Evolutionary conservation across 2,113 vertebrate species (phyloP).

Genomic region (Electrona antarctica): DNA sequence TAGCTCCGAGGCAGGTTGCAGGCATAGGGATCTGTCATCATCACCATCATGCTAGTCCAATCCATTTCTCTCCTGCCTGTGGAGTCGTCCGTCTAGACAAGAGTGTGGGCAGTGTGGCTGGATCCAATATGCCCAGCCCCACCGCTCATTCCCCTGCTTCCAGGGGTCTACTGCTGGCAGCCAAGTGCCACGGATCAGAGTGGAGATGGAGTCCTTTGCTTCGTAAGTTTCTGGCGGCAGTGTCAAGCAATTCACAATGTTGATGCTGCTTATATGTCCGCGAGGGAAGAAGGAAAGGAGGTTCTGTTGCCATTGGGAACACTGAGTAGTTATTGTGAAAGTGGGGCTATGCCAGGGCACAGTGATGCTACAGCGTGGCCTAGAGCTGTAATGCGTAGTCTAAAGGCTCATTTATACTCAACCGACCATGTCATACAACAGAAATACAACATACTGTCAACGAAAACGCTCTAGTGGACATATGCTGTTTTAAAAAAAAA

Average conservation of each 20-base stretch:
- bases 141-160: conserved; percentile 25
- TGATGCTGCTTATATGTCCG: conserved; percentile 1
- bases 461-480: too few species aligned
- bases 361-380: conserved; percentile 2
- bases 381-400: background rate
- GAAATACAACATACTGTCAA: too few species aligned
- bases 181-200: conserved; percentile 18
- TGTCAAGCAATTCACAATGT: conserved; percentile 2
- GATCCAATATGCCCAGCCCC: conserved; percentile 33
- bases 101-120: conserved; percentile 42
- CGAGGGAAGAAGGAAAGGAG: conserved; percentile 5
- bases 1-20: conserved; percentile 54
- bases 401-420: background rate
- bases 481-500: too few species aligned
- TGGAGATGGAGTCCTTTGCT: conserved; percentile 17
- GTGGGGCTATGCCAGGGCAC: background rate
- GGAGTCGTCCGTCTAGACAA: conserved; percentile 55
- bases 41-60: conserved; percentile 45
- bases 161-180: conserved; percentile 21
- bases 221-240: conserved; percentile 3
- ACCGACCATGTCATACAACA: background rate
- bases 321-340: background rate
- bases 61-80: conserved; percentile 45
- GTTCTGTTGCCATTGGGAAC: background rate
- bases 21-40: conserved; percentile 48